phyloP scores from a whole-genome alignment of 2,888 invertebrate genomes.

The Scrobipalpa costella region DNA sequence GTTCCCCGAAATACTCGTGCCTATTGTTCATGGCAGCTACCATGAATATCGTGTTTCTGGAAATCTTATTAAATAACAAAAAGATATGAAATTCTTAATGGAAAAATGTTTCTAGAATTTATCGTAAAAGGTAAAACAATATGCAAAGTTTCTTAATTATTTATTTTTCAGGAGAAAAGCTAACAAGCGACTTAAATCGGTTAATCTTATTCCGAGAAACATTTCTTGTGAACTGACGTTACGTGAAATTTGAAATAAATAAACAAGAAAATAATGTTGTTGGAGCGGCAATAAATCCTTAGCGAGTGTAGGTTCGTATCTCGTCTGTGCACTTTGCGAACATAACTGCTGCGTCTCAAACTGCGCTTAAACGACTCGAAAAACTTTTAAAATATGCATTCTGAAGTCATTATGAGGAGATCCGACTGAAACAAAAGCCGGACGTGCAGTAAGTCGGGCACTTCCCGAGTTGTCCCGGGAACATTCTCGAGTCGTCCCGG shows the following conservation, averaged over 20 bases:
- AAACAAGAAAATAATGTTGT: constrained; percentile 8
- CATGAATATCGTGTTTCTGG: too few relatives aligned
- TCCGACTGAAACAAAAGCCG: constrained; percentile 37
- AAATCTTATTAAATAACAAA: too few relatives aligned
- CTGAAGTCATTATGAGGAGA: constrained; percentile 29
- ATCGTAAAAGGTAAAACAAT: too few relatives aligned
- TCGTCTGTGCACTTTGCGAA: background rate
- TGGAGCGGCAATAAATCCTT: constrained; percentile 6
- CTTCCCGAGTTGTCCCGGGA: constrained; percentile 46
- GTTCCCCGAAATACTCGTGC: too few relatives aligned
- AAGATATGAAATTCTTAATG: too few relatives aligned
- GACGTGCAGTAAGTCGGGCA: constrained; percentile 45
- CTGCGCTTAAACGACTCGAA: constrained; percentile 5
- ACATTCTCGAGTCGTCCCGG: constrained; percentile 46
- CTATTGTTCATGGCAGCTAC: too few relatives aligned
- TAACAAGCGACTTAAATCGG: too few relatives aligned
- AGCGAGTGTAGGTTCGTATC: constrained; percentile 4
- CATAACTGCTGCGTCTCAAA: constrained; percentile 2
- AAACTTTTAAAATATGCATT: constrained; percentile 28
- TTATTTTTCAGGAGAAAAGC: constrained; percentile 13
- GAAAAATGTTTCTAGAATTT: too few relatives aligned
- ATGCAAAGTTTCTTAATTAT: background rate
- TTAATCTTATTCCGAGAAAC: background rate
- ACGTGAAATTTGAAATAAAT: background rate
- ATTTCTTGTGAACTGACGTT: background rate